These are phyloP conservation scores for Eulithis prunata DNA, from an alignment of 2,888 invertebrate genomes.

Conservation along the genomic window DNA sequence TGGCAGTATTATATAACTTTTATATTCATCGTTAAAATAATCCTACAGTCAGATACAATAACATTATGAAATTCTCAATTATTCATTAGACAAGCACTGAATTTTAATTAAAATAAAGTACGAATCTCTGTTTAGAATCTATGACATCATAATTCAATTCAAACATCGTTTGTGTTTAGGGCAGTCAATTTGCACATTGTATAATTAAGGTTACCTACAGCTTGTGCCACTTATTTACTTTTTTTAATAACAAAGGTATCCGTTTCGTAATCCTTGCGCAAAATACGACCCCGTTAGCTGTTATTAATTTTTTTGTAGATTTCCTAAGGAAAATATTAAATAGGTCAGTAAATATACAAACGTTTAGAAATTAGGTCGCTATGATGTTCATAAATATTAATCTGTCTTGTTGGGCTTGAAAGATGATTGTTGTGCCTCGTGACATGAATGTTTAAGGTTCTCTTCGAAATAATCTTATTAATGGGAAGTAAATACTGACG, in stretches of 20 bases:
- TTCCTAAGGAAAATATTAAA: constrained; percentile 34
- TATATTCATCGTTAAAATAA: no score
- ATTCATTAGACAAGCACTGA: no score
- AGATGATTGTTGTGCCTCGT: constrained; percentile 19
- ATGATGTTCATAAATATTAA: constrained; percentile 31
- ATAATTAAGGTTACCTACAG: neutral
- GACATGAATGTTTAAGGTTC: constrained; percentile 15
- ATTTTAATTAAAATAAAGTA: no score
- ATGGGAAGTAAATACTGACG: no score
- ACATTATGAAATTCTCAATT: no score
- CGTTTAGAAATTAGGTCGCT: constrained; percentile 26
- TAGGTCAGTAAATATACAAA: constrained; percentile 25
- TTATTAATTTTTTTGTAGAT: constrained; percentile 31
- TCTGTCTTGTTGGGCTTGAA: constrained; percentile 23
- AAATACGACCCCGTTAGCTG: constrained; percentile 23
- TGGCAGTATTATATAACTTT: no score
- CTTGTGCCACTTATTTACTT: constrained; percentile 5
- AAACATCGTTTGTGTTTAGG: neutral
- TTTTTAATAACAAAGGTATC: constrained; percentile 34
- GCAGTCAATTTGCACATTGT: neutral
- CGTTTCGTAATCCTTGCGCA: constrained; percentile 17
- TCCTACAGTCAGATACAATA: no score
- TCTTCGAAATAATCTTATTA: neutral
- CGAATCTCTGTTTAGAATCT: no score
- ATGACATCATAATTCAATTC: no score